Conservation (phyloP, 2,888 invertebrate genomes). For the Idaea aversata region DNA sequence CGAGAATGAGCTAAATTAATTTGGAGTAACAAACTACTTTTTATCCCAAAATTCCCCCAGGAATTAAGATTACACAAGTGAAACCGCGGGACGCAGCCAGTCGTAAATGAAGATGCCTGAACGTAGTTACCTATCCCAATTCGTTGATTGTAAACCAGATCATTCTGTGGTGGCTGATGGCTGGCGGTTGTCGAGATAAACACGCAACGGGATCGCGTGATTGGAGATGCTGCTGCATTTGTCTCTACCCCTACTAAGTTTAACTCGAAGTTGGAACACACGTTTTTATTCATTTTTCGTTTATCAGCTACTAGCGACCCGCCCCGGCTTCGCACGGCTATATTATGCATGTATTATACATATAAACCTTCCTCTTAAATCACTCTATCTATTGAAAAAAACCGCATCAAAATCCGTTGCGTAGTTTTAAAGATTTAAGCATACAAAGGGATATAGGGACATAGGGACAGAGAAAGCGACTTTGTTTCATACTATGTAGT, state of each 20-base stretch:
- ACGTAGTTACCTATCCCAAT: constrained; percentile 4
- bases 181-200: constrained; percentile 23
- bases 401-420: no score
- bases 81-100: not conserved
- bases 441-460: no score
- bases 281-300: not conserved
- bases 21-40: no score
- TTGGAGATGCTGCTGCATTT: constrained; percentile 32
- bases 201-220: constrained; percentile 43
- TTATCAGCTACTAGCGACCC: no score
- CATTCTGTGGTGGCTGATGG: constrained; percentile 16
- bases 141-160: constrained; percentile 18
- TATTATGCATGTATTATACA: no score
- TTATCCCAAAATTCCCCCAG: not conserved
- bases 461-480: no score
- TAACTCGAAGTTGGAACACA: not conserved
- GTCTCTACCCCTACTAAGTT: constrained; percentile 16
- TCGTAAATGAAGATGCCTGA: not conserved
- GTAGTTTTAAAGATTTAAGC: no score
- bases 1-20: no score
- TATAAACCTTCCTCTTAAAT: no score
- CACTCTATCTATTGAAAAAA: no score
- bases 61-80: not conserved
- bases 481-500: no score
- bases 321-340: no score